Base-by-base conservation (phyloP, 2,888 invertebrate species). In the Terebella lapidaria region DNA sequence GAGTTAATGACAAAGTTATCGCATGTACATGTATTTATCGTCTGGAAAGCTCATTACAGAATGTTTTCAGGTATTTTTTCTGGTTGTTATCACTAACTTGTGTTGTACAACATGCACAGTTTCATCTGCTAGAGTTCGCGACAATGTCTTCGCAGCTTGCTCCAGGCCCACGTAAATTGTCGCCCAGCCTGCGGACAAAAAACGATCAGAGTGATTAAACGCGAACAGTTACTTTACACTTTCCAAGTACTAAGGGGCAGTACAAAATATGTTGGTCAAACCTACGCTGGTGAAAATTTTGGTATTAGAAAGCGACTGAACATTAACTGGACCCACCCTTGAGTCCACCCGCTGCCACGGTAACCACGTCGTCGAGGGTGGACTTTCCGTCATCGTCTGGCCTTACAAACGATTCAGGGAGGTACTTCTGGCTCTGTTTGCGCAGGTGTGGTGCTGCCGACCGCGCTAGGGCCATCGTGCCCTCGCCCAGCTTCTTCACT, bases 81-180 rank as follows among this genome's bases (percentile, higher is more conserved):
- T n/a, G n/a, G n/a, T n/a, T n/a, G n/a, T 35, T 15, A 35, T 15
- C 10, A 35, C 42, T 35, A 5, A 89, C 89, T 86, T 89, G 74
- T 90, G 86, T 69, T 87, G 83, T 46, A 90, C 88, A 58, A 89
- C 85, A 72, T 86, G 85, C 0, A 89, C 89, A 0, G 89, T 89
- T 77, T 90, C 89, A 67, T 87, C 83, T 55, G 88, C 86, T 26
- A 90, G 76, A 61, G 74, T 79, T 54, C 72, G 76, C 5, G 87
- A 89, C 55, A 85, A 72, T 54, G 86, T 85, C 59, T 84, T 83
- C 1, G 89, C 89, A 0, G 89, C 89, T 54, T 84, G 82, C 72
- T 90, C 89, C 45, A 90, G 78, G 1, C 89, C 86, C 69, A 85
- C 81, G 74, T 88, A 89, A 15, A 90, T 85, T 0, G 88, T 88